phyloP scores from a whole-genome alignment of 2,113 vertebrate species.

The Cynopterus brachyotis region DNA sequence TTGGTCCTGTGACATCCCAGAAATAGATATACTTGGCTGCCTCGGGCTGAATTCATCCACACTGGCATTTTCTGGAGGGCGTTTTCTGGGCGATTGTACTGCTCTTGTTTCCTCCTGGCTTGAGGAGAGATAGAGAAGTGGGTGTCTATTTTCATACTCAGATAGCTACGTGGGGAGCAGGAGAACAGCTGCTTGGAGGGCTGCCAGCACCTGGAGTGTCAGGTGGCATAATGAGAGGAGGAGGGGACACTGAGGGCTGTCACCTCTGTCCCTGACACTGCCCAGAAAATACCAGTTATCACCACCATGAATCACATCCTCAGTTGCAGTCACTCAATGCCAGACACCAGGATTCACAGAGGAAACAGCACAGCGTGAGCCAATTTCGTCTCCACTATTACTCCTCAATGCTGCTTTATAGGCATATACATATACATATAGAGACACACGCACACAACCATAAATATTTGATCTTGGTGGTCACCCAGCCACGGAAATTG shows the following conservation, averaged over 20 bases:
- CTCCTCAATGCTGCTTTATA: neutral
- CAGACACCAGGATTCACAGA: neutral
- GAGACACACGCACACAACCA: fast-evolving
- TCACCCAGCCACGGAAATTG: neutral
- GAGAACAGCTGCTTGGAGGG: neutral
- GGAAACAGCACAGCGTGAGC: neutral
- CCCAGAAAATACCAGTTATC: neutral
- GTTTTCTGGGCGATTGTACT: neutral
- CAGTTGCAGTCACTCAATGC: neutral
- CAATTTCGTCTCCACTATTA: too few relatives aligned
- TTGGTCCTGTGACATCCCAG: neutral
- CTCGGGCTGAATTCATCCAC: neutral
- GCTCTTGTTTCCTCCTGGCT: neutral
- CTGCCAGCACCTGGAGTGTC: neutral
- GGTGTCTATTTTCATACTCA: constrained; percentile 9
- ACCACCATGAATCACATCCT: neutral
- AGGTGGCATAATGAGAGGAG: neutral
- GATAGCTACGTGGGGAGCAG: neutral
- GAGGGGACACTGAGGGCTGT: neutral
- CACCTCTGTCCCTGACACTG: neutral
- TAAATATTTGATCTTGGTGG: neutral
- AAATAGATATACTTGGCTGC: neutral
- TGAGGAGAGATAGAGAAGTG: neutral
- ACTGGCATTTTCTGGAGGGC: neutral
- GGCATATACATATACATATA: too few relatives aligned